phyloP scores from a whole-genome alignment of 2,888 invertebrate genomes.

The Meiosimyza platycephala region DNA sequence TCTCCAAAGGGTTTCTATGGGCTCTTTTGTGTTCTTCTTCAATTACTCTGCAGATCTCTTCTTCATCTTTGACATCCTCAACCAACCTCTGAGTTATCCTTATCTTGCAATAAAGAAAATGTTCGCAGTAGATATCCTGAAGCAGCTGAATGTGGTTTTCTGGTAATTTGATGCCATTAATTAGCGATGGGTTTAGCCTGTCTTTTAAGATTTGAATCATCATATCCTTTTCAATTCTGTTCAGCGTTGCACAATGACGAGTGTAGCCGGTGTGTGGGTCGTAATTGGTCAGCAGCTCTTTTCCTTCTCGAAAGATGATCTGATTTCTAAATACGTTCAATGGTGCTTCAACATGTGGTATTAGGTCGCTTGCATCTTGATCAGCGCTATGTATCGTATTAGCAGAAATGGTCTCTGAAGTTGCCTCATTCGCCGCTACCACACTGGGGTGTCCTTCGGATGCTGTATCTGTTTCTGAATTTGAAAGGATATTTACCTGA shows the following conservation, averaged over 20 bases:
- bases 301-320: background rate
- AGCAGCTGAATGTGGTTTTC: too few species aligned
- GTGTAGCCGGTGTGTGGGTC: background rate
- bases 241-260: background rate
- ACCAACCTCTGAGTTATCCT: slow-evolving; percentile 5
- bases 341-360: too few species aligned
- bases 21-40: slow-evolving; percentile 1
- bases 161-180: background rate
- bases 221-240: background rate
- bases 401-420: too few species aligned
- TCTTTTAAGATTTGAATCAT: background rate
- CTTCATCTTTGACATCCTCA: slow-evolving; percentile 1
- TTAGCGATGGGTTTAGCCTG: background rate
- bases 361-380: background rate
- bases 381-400: background rate
- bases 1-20: too few species aligned
- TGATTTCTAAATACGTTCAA: background rate
- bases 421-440: background rate
- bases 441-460: background rate
- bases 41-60: slow-evolving; percentile 2
- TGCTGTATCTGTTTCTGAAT: slow-evolving; percentile 1
- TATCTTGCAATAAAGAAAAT: too few species aligned
- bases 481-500: slow-evolving; percentile 6
- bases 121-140: too few species aligned
- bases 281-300: background rate